Evolutionary conservation across 35 echinoderm and acorn worm genomes (phyloP).

Genomic region (Heliocidaris erythrogramma): DNA sequence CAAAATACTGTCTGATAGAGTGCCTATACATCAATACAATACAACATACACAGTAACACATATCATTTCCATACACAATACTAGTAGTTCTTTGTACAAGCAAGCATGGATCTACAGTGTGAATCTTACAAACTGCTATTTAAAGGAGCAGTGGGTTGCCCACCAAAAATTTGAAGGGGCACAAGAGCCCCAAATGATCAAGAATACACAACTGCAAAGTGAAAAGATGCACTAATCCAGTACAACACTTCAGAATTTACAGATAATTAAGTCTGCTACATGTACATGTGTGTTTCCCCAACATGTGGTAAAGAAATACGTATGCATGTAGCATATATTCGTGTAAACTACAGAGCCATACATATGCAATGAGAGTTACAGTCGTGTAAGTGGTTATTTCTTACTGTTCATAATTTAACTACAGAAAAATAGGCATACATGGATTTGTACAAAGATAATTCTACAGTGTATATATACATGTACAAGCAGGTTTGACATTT

Average conservation of each 20-base stretch:
- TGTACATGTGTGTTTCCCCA: no score
- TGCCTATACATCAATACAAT: not conserved
- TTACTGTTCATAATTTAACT: not conserved
- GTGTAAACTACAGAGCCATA: not conserved
- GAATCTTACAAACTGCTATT: not conserved
- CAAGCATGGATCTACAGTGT: not conserved
- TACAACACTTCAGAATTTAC: no score
- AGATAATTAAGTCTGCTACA: no score
- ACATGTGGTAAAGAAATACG: no score
- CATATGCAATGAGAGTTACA: not conserved
- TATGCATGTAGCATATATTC: not conserved
- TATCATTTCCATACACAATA: not conserved
- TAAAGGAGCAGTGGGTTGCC: not conserved
- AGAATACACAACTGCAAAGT: no score
- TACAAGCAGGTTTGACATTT: not conserved
- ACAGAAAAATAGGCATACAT: not conserved
- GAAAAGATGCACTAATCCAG: no score
- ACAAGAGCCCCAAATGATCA: not conserved
- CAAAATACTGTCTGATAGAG: conserved; percentile 1
- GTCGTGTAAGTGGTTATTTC: not conserved
- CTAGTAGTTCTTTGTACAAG: not conserved
- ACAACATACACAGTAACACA: not conserved
- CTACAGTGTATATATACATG: not conserved
- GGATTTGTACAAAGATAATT: not conserved
- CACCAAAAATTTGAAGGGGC: not conserved